Evolutionary conservation across 2,888 invertebrate genomes (phyloP).

Genomic region (Diloba caeruleocephala): DNA sequence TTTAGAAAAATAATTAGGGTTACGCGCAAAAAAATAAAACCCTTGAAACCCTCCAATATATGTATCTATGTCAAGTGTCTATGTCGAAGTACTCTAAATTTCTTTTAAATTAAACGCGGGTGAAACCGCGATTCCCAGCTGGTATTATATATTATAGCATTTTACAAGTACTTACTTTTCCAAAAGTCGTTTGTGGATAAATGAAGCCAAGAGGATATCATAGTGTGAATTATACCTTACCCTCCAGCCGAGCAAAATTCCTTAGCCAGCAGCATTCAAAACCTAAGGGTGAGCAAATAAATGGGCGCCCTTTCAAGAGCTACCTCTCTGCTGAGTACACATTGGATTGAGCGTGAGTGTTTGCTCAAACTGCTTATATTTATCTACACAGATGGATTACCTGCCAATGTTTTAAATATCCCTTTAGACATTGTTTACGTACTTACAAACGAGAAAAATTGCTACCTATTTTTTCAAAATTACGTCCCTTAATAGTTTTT

Average conservation of each 20-base stretch:
- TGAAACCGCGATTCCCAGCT: no score
- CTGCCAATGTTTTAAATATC: slow-evolving; percentile 25
- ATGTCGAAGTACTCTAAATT: no score
- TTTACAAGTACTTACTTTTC: no score
- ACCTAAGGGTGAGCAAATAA: slow-evolving; percentile 39
- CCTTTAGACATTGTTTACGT: slow-evolving; percentile 4
- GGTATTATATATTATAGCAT: no score
- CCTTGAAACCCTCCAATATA: no score
- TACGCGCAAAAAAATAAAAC: no score
- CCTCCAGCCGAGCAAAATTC: slow-evolving; percentile 19
- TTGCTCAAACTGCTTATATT: slow-evolving; percentile 35
- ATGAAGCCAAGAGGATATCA: neutral
- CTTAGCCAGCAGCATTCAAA: slow-evolving; percentile 24
- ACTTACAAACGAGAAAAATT: neutral
- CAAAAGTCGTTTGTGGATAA: neutral
- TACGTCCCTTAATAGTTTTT: neutral
- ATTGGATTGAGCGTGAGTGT: slow-evolving; percentile 37
- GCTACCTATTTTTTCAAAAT: neutral
- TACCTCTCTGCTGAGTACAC: slow-evolving; percentile 39
- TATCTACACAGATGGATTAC: slow-evolving; percentile 36
- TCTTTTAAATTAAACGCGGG: no score
- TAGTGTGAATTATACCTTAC: slow-evolving; percentile 7
- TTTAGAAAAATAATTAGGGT: no score
- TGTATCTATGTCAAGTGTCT: no score
- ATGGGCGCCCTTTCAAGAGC: slow-evolving; percentile 25